Percentiles rank a stretch among this genome's conserved stretches.
Conservation (phyloP, 2,113 vertebrate genomes). For the Channa maculata region DNA sequence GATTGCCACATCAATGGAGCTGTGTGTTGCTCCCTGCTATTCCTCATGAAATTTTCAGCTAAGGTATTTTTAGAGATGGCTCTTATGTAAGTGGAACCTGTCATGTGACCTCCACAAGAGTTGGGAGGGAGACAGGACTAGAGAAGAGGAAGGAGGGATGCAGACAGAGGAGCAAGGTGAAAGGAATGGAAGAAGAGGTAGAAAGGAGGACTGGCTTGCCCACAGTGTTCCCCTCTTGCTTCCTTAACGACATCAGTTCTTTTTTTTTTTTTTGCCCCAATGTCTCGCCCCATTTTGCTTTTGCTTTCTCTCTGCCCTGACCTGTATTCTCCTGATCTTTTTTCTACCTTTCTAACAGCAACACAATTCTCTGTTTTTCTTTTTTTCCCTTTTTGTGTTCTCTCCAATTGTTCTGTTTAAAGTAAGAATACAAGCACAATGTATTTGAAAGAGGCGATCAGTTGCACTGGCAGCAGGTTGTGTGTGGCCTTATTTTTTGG, state of each 20-base stretch:
- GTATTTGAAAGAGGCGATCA: constrained; percentile 2
- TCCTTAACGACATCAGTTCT: background rate
- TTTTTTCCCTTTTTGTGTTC: background rate
- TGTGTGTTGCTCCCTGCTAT: constrained; percentile 40
- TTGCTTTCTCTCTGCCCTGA: background rate
- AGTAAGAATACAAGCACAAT: background rate
- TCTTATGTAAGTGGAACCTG: constrained; percentile 85
- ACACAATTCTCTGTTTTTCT: background rate
- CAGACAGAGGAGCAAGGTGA: constrained; percentile 21
- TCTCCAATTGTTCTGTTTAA: background rate
- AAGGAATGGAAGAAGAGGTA: constrained; percentile 20
- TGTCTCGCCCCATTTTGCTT: constrained; percentile 5
- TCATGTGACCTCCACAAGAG: constrained; percentile 80
- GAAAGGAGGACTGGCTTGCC: constrained; percentile 2
- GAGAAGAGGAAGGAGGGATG: constrained; percentile 39
- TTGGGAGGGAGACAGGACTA: constrained; percentile 48
- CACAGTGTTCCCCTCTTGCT: constrained; percentile 20
- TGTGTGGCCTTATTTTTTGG: constrained; percentile 40
- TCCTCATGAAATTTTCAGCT: constrained; percentile 82
- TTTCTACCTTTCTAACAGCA: background rate
- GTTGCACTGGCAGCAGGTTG: constrained; percentile 24
- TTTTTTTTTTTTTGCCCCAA: background rate
- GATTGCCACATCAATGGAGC: constrained; percentile 51
- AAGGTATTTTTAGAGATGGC: constrained; percentile 80
- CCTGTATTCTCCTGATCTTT: background rate